These are phyloP conservation scores for Saccopteryx bilineata DNA, from an alignment of 2,113 vertebrate genomes.

Conservation along the genomic window DNA sequence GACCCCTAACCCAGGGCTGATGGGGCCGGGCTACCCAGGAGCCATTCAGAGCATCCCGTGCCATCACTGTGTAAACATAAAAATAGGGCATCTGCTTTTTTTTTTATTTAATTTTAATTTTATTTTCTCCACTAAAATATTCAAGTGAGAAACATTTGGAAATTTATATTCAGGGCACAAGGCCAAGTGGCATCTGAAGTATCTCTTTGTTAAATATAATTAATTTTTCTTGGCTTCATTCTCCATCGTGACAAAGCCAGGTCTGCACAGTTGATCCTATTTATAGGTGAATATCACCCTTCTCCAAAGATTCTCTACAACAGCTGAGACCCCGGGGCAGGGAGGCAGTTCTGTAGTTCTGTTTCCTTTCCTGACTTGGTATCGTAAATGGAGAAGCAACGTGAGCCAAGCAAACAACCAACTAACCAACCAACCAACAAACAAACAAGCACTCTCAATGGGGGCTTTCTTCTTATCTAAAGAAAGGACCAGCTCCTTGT, in stretches of 20 bases:
- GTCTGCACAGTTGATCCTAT: slow-evolving; percentile 44
- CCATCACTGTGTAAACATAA: background rate
- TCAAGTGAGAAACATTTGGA: slow-evolving; percentile 83
- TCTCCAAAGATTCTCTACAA: background rate
- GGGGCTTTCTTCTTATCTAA: background rate
- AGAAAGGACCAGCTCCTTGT: background rate
- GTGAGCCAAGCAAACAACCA: background rate
- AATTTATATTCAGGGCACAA: slow-evolving; percentile 82
- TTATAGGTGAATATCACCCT: background rate
- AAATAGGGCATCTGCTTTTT: slow-evolving; percentile 59
- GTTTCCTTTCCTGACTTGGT: background rate
- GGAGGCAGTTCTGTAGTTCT: fast-evolving
- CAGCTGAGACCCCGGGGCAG: background rate
- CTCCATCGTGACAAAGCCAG: slow-evolving; percentile 68
- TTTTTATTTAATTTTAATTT: slow-evolving; percentile 69
- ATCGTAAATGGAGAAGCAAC: fast-evolving
- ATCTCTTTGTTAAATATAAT: slow-evolving; percentile 83
- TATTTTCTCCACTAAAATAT: slow-evolving; percentile 72
- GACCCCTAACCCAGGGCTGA: fast-evolving
- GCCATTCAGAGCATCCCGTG: background rate
- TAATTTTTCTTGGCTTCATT: slow-evolving; percentile 79
- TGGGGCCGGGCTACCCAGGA: background rate
- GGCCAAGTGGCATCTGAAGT: slow-evolving; percentile 76
- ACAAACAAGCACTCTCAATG: background rate
- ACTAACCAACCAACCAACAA: background rate